Evolutionary conservation across 2,113 vertebrate species (phyloP), one percentile per base, ranked within the genome.

Genomic region (Sclerurus mexicanus): DNA sequence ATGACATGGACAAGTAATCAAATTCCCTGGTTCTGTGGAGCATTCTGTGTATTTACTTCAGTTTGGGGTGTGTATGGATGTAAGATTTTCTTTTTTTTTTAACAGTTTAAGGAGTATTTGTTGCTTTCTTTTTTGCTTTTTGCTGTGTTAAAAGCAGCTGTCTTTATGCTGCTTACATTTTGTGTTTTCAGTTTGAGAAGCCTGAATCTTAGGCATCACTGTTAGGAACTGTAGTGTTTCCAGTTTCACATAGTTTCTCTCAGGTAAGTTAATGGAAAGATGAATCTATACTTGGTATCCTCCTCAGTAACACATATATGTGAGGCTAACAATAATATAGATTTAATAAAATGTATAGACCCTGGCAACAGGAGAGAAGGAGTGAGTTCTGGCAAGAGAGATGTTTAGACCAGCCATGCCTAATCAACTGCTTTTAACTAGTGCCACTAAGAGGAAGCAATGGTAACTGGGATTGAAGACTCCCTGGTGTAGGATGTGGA

Each of bases 91-190:
- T 42, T 37, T 53, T 78, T 66, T 59, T 42, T 33, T 37, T n/a
- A n/a, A 10, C n/a, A 82, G 37, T 87, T 89, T 81, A 83, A 87
- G 89, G 87, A 94, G 62, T 94, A 92, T 95, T 96, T 92, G 50
- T 93, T 59, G 13, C 24, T 78, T 64, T 62, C 53, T 59, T 68
- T 95, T 58, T 58, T 58, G 7, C 20, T 23, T 95, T 58, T 69
- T 91, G 37, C 75, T 4, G 1, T 71, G 46, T 96, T 95, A 94
- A 91, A 96, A 91, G 72, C 67, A 91, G 87, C 87, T 96, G 79
- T 89, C 90, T 97, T 96, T 96, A 28, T 94, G 80, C 87, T 97
- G 83, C 37, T 42, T 84, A 15, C 21, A 12, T 73, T n/a, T 63
- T 83, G 17, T 59, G 8, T 72, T 95, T 71, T 94, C 17, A 56